A percentile compares a stretch with the other conserved stretches of the same genome.
Evolutionary conservation across 2,888 invertebrate species (phyloP).

Genomic region (Autographa pulchrina): DNA sequence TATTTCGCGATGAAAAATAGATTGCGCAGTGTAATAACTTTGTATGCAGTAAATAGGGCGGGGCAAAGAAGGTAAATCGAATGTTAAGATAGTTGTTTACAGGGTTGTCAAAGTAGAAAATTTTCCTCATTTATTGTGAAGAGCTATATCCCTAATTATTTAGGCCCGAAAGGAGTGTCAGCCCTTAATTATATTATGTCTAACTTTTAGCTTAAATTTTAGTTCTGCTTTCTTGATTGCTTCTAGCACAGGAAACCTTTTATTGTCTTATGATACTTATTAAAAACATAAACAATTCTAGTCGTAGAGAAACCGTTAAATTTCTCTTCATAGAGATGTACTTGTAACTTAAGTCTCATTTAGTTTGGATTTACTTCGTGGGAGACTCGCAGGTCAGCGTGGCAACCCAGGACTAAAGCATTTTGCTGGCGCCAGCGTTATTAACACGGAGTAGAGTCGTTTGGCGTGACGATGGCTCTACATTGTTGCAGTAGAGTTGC

Average conservation of each 20-base stretch:
- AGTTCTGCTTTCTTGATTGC: too few relatives aligned
- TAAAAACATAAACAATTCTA: too few relatives aligned
- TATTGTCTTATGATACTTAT: too few relatives aligned
- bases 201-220: too few relatives aligned
- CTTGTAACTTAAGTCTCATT: too few relatives aligned
- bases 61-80: conserved; percentile 46
- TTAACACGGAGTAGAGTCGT: conserved; percentile 43
- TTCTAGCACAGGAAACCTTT: too few relatives aligned
- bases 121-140: neutral
- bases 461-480: conserved; percentile 19
- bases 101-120: conserved; percentile 15
- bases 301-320: too few relatives aligned
- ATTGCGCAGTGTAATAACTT: conserved; percentile 54
- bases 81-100: conserved; percentile 53
- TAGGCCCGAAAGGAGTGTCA: too few relatives aligned
- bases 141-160: neutral
- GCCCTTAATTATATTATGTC: too few relatives aligned
- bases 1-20: conserved; percentile 57
- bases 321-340: too few relatives aligned
- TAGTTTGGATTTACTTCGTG: neutral
- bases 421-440: conserved; percentile 46
- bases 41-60: conserved; percentile 53
- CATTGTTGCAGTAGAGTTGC: conserved; percentile 14
- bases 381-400: neutral
- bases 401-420: conserved; percentile 33